A percentile compares a stretch with the other conserved stretches of the same genome.
phyloP scores from a whole-genome alignment of 2,797 vertebrate species.

The Corythornis leucogaster region DNA sequence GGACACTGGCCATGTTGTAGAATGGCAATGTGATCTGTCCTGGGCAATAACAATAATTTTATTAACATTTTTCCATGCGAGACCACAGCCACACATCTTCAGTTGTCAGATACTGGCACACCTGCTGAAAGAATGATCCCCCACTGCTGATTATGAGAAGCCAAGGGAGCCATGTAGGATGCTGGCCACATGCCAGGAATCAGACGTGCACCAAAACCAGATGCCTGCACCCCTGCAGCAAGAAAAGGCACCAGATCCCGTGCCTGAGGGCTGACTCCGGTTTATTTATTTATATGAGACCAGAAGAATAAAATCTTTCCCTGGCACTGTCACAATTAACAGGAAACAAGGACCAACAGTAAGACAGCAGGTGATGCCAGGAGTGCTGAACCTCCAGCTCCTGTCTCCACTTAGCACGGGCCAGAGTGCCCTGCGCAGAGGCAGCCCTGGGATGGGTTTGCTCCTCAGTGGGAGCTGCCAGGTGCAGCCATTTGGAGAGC shows the following conservation, averaged over 20 bases:
- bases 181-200: not conserved
- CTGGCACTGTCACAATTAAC: slow-evolving; percentile 22
- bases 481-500: slow-evolving; percentile 57
- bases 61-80: not conserved
- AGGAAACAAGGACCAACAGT: slow-evolving; percentile 36
- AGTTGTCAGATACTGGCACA: not conserved
- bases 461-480: slow-evolving; percentile 11
- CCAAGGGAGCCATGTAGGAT: not conserved
- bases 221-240: not conserved
- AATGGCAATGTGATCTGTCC: not conserved
- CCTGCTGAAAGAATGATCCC: slow-evolving; percentile 18
- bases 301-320: not conserved
- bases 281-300: not conserved
- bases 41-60: not conserved
- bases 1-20: not conserved
- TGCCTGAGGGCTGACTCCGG: not conserved
- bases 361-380: not conserved
- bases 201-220: slow-evolving; percentile 39
- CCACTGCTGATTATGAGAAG: not conserved
- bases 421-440: not conserved
- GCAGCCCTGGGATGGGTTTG: slow-evolving; percentile 33
- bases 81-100: not conserved
- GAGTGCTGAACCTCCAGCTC: slow-evolving; percentile 20
- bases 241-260: slow-evolving; percentile 28
- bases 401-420: not conserved